Evolutionary conservation across 2,113 vertebrate genomes (phyloP).

Genomic region (Ceyx cyanopectus): DNA sequence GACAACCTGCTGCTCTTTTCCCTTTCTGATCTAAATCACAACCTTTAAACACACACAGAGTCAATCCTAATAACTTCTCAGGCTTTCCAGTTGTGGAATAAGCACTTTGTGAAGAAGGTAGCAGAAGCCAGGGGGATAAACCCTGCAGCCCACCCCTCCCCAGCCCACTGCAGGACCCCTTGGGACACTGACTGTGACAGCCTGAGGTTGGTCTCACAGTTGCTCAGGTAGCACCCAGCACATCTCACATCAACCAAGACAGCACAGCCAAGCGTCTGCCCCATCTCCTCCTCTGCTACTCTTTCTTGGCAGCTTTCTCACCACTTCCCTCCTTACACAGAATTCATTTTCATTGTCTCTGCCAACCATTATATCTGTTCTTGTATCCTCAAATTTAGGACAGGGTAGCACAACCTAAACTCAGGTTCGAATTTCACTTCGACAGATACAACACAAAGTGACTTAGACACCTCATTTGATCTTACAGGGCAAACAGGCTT

Average conservation of each 20-base stretch:
- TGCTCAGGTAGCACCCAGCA: fast-evolving
- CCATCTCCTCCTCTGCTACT: background rate
- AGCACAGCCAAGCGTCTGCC: background rate
- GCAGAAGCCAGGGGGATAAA: background rate
- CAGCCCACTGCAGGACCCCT: background rate
- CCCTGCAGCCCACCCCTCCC: background rate
- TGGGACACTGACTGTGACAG: too few relatives aligned
- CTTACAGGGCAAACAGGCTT: background rate
- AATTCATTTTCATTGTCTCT: background rate
- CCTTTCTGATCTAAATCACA: background rate
- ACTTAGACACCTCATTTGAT: background rate
- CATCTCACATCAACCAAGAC: background rate
- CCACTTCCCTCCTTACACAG: background rate
- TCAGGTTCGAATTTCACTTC: background rate
- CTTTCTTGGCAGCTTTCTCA: background rate
- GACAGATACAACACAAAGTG: background rate
- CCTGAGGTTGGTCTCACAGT: fast-evolving
- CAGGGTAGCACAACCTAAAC: background rate
- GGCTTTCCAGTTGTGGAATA: background rate
- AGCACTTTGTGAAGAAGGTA: background rate
- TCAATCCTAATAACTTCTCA: background rate
- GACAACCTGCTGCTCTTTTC: background rate
- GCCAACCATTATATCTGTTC: background rate
- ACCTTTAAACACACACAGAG: background rate
- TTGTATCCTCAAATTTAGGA: background rate